A percentile compares a stretch with the other conserved stretches of the same genome.
Evolutionary conservation across 2,113 vertebrate species (phyloP).

Genomic region (Gymnobelideus leadbeateri): DNA sequence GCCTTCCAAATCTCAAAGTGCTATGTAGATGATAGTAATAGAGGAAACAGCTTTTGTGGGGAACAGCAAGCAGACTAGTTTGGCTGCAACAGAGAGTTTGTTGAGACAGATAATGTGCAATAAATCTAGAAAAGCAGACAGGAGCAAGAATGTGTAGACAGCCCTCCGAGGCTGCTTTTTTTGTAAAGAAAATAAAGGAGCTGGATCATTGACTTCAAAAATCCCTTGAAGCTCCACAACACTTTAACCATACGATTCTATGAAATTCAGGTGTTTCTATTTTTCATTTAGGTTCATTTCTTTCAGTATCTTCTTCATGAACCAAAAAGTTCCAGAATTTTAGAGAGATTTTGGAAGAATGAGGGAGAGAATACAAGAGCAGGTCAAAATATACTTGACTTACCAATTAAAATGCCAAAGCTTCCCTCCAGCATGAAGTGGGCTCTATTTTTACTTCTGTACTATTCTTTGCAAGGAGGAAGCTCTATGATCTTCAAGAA

Average conservation of each 20-base stretch:
- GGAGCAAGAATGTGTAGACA: background rate
- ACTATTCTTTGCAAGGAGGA: background rate
- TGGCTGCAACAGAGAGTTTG: background rate
- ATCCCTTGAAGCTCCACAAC: background rate
- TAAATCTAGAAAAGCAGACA: background rate
- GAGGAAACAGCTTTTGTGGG: background rate
- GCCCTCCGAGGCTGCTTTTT: background rate
- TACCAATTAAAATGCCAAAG: background rate
- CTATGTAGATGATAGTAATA: background rate
- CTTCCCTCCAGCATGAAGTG: background rate
- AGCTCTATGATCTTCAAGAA: background rate
- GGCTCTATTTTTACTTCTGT: background rate
- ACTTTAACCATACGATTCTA: background rate
- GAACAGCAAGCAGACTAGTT: background rate
- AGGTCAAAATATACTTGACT: background rate
- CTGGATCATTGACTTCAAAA: background rate
- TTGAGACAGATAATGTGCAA: background rate
- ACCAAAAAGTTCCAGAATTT: background rate
- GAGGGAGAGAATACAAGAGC: background rate
- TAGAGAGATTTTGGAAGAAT: background rate
- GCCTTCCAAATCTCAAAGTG: background rate
- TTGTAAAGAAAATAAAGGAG: background rate
- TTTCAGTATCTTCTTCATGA: background rate
- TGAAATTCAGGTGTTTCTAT: background rate
- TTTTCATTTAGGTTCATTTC: background rate